These are phyloP conservation scores for Drosophila rellima DNA, from an alignment of 2,888 invertebrate species.

Conservation along the genomic window DNA sequence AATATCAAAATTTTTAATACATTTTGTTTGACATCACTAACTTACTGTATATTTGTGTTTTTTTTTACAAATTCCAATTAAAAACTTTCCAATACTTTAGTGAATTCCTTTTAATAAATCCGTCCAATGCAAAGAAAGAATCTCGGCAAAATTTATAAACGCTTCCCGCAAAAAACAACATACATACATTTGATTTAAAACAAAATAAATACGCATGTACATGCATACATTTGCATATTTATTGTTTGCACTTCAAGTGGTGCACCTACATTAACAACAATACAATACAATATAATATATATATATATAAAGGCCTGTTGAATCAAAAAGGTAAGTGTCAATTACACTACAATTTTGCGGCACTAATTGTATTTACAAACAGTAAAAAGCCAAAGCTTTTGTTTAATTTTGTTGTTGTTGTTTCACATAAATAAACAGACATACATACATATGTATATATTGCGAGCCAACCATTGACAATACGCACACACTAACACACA, in stretches of 20 bases:
- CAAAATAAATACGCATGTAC: slow-evolving; percentile 29
- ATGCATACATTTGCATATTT: slow-evolving; percentile 42
- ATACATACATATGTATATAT: slow-evolving; percentile 6
- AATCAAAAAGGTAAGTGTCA: slow-evolving; percentile 38
- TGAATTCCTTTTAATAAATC: slow-evolving; percentile 33
- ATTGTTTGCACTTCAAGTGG: slow-evolving; percentile 47
- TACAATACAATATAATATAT: slow-evolving; percentile 3
- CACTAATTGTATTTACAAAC: slow-evolving; percentile 11
- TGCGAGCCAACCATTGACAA: slow-evolving; percentile 11
- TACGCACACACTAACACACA: neutral
- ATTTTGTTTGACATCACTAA: slow-evolving; percentile 49
- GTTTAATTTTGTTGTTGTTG: slow-evolving; percentile 18
- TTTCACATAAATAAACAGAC: slow-evolving; percentile 19
- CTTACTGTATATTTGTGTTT: slow-evolving; percentile 45
- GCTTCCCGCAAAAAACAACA: slow-evolving; percentile 5
- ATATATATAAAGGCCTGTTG: slow-evolving; percentile 5
- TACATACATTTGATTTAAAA: slow-evolving; percentile 15
- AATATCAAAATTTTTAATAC: slow-evolving; percentile 31
- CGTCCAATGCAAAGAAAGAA: slow-evolving; percentile 43
- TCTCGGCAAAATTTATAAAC: slow-evolving; percentile 24
- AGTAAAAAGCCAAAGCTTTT: slow-evolving; percentile 5
- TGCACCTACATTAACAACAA: slow-evolving; percentile 24
- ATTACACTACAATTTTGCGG: slow-evolving; percentile 8
- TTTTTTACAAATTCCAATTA: slow-evolving; percentile 55
- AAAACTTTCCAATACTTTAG: slow-evolving; percentile 31